Percentiles rank a stretch among this genome's conserved stretches.
phyloP scores from a whole-genome alignment of 2,888 invertebrate genomes.

The Macaria notata region DNA sequence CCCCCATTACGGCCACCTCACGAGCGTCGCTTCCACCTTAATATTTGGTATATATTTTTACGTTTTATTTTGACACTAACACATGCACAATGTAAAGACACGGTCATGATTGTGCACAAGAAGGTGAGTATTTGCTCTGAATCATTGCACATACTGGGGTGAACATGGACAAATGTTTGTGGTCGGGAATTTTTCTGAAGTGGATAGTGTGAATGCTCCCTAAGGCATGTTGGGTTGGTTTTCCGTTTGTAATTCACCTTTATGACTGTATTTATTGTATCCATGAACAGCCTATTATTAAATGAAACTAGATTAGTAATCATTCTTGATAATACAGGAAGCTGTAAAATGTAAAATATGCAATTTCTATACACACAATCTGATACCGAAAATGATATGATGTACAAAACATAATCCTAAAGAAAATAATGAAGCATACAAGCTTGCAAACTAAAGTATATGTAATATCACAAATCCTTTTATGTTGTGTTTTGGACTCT shows the following conservation, averaged over 20 bases:
- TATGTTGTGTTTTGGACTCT: no score
- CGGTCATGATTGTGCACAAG: constrained; percentile 40
- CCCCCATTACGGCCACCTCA: constrained; percentile 46
- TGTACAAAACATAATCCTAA: no score
- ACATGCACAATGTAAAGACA: constrained; percentile 34
- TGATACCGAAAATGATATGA: no score
- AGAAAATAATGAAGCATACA: no score
- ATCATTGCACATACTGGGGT: constrained; percentile 15
- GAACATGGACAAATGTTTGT: constrained; percentile 1
- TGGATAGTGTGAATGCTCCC: background rate
- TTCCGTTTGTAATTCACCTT: background rate
- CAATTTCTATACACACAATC: no score
- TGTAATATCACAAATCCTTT: no score
- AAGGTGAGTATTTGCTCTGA: constrained; percentile 20
- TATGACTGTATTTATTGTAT: no score
- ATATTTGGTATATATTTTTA: background rate
- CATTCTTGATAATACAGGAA: no score
- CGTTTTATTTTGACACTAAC: constrained; percentile 36
- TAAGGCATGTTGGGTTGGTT: constrained; percentile 5
- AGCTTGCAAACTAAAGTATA: no score
- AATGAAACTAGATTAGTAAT: no score
- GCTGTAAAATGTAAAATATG: no score
- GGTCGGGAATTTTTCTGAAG: constrained; percentile 1
- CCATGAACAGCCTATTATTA: no score
- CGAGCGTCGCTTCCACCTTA: constrained; percentile 43